Base-by-base conservation (phyloP, 2,113 vertebrate species). In the Strix aluco region DNA sequence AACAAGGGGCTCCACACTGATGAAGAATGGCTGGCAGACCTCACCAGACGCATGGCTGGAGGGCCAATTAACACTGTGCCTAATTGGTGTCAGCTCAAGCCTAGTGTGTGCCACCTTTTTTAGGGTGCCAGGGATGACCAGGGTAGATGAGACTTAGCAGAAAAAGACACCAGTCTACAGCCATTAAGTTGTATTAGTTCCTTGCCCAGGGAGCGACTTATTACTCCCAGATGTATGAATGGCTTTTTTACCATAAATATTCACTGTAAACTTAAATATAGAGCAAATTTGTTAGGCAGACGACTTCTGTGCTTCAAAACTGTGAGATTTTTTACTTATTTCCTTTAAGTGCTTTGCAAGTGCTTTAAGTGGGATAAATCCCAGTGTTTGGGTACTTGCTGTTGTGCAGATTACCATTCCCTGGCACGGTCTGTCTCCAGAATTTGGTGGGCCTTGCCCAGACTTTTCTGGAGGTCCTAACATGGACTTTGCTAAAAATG, bases 251-350 rank as follows among this genome's bases (percentile, higher is more conserved):
- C 8, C 7, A 7, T 54, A 69, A 44, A 47, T 57, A 63, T 63
- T 92, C 65, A 62, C 15, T 34, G 23, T 38, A 77, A 38, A 12
- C 27, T 72, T 38, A 72, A 32, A 46, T 27, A 36, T 0, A 54
- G 34, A 9, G 6, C 38, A 83, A 38, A 71, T 77, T 40, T 74
- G 17, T 52, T 57, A 75, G 71, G 46, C 40, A 61, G 61, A 27
- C 52, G 21, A 72, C 18, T 80, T 86, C 5, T 18, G 25, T 67
- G 36, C 21, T 89, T 93, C 67, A 80, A 47, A 83, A 44, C 63
- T n/a, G 21, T 10, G 15, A 1, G 0, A 0, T 34, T 34, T 40
- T 52, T 71, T 16, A 63, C 17, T 78, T 66, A 73, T 7, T 36
- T 44, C 18, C 38, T 63, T 58, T 21, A 74, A 55, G 58, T 58